Conservation (phyloP, 2,888 invertebrate species). For the Sepiola atlantica region DNA sequence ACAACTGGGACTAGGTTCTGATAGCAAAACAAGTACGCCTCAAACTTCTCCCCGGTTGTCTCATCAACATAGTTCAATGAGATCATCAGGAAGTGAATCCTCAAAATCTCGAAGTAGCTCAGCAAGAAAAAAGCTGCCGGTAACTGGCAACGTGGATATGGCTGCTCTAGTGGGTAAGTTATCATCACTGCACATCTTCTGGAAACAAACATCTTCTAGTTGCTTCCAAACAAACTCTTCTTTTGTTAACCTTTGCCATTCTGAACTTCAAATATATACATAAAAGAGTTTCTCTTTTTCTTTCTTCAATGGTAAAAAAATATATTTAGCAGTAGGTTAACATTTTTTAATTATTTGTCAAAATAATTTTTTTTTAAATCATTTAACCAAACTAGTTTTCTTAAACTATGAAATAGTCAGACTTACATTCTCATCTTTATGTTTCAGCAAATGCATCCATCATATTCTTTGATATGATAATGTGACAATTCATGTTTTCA, state of each 20-base stretch:
- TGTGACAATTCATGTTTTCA: too few relatives aligned
- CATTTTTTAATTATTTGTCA: neutral
- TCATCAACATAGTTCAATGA: slow-evolving; percentile 44
- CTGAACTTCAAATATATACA: neutral
- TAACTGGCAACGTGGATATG: slow-evolving; percentile 59
- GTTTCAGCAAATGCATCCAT: neutral
- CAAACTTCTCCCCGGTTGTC: slow-evolving; percentile 35
- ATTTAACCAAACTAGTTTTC: neutral
- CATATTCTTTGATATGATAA: too few relatives aligned
- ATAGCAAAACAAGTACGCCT: slow-evolving; percentile 40
- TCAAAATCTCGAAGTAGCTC: slow-evolving; percentile 36
- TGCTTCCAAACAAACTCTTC: neutral
- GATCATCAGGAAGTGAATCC: slow-evolving; percentile 40
- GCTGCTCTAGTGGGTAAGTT: slow-evolving; percentile 68
- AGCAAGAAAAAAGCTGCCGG: slow-evolving; percentile 50
- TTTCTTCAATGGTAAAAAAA: neutral
- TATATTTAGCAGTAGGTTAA: neutral
- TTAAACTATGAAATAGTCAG: neutral
- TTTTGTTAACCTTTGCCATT: neutral
- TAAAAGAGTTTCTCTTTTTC: too few relatives aligned
- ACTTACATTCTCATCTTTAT: neutral
- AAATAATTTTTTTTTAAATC: neutral
- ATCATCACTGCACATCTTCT: neutral
- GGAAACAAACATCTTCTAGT: neutral
- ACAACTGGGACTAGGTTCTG: neutral